A percentile compares a stretch with the other conserved stretches of the same genome.
These are phyloP conservation scores for Agrilus planipennis DNA, from an alignment of 1,140 invertebrate genomes.

Conservation along the genomic window DNA sequence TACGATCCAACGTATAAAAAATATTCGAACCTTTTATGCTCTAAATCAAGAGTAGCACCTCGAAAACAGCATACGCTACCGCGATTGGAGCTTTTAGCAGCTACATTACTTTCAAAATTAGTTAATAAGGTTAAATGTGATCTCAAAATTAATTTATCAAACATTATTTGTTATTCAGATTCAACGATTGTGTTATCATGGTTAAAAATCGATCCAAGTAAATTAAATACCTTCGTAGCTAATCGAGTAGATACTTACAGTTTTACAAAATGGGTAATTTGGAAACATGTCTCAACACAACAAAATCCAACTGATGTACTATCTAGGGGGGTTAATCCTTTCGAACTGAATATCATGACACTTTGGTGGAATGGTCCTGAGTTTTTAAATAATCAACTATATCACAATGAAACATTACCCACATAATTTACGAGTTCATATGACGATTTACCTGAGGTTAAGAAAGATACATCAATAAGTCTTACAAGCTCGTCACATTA, in stretches of 20 bases:
- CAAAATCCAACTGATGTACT: slow-evolving; percentile 33
- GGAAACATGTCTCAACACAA: slow-evolving; percentile 23
- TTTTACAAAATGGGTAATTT: slow-evolving; percentile 9
- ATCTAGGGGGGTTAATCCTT: slow-evolving; percentile 24
- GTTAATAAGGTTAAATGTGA: background rate
- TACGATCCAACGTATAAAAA: slow-evolving; percentile 10
- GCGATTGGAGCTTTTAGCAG: slow-evolving; percentile 18
- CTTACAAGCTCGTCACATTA: background rate
- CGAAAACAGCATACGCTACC: slow-evolving; percentile 21
- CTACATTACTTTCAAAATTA: slow-evolving; percentile 10
- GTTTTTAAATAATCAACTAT: background rate
- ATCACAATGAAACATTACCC: background rate
- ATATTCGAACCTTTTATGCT: slow-evolving; percentile 20
- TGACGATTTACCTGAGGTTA: background rate
- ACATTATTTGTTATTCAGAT: slow-evolving; percentile 1
- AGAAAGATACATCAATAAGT: background rate
- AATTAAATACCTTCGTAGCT: slow-evolving; percentile 10
- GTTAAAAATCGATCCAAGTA: slow-evolving; percentile 11
- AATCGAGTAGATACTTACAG: slow-evolving; percentile 12
- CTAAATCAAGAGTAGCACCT: slow-evolving; percentile 33
- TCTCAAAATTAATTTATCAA: background rate
- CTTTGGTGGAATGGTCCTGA: slow-evolving; percentile 25
- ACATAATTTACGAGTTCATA: too few relatives aligned
- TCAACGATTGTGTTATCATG: slow-evolving; percentile 9
- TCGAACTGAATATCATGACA: slow-evolving; percentile 9